Percentiles rank a stretch among this genome's conserved stretches.
phyloP scores from a whole-genome alignment of 1,140 invertebrate species.

The Cydia splendana region DNA sequence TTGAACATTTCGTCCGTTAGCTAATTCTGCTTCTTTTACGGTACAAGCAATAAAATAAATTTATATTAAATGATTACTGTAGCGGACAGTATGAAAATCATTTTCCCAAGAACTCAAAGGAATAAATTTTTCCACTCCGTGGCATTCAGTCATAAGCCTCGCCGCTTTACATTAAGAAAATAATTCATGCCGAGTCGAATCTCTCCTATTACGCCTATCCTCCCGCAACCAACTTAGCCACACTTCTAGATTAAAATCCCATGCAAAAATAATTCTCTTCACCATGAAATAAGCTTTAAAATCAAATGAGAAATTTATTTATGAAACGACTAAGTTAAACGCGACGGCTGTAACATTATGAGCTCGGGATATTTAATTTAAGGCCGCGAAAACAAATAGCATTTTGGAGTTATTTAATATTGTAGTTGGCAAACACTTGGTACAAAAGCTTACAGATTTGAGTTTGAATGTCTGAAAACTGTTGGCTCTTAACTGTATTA shows the following conservation, averaged over 20 bases:
- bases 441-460: not conserved
- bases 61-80: not conserved
- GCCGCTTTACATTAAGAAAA: conserved; percentile 14
- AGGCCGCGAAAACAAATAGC: not conserved
- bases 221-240: not conserved
- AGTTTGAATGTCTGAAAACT: not conserved
- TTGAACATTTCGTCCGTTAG: too few relatives aligned
- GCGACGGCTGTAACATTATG: not conserved
- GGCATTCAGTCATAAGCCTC: not conserved
- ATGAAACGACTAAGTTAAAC: not conserved
- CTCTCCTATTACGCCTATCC: conserved; percentile 9
- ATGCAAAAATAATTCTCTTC: not conserved
- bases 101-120: not conserved
- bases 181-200: not conserved
- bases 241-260: not conserved
- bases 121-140: not conserved
- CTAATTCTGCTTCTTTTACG: not conserved
- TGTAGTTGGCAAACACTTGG: not conserved
- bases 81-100: not conserved
- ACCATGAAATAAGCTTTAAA: not conserved
- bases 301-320: not conserved
- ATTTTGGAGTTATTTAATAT: not conserved
- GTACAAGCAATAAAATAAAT: not conserved
- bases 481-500: too few relatives aligned
- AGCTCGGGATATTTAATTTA: conserved; percentile 2